A percentile compares a stretch with the other conserved stretches of the same genome.
Evolutionary conservation across 2,797 vertebrate genomes (phyloP).

Genomic region (Microtus californicus): DNA sequence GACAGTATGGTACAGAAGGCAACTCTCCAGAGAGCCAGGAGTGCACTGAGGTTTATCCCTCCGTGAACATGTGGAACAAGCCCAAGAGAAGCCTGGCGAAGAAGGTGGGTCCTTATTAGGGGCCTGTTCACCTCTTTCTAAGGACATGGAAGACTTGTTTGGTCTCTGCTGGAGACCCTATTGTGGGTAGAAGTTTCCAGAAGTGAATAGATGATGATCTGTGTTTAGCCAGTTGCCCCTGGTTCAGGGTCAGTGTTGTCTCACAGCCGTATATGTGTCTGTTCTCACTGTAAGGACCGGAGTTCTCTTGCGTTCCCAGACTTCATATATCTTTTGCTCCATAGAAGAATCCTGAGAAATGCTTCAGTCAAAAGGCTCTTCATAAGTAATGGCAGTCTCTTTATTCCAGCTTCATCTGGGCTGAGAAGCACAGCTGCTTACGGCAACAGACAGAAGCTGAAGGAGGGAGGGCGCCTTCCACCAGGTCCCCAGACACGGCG

Average conservation of each 20-base stretch:
- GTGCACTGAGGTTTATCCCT: background rate
- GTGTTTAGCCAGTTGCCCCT: background rate
- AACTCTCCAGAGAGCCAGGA: constrained; percentile 1
- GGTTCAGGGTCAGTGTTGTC: background rate
- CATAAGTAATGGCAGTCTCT: background rate
- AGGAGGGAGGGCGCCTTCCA: background rate
- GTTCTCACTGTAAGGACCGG: background rate
- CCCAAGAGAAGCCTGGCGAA: constrained; percentile 41
- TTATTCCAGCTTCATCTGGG: background rate
- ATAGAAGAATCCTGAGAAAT: background rate
- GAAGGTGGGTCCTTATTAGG: constrained; percentile 37
- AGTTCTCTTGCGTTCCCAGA: background rate
- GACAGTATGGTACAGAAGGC: background rate
- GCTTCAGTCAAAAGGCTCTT: background rate
- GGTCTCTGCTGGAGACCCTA: background rate
- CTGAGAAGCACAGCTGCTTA: background rate
- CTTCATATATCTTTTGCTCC: background rate
- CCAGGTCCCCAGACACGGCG: background rate
- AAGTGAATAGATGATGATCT: background rate
- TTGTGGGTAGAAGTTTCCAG: constrained; percentile 43
- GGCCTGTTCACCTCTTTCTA: constrained; percentile 10
- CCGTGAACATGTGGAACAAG: background rate
- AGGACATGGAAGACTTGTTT: background rate
- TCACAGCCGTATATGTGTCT: background rate
- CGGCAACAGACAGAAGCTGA: background rate